Evolutionary conservation across 2,888 invertebrate species (phyloP).

Genomic region (Prosopocoilus inquinatus): DNA sequence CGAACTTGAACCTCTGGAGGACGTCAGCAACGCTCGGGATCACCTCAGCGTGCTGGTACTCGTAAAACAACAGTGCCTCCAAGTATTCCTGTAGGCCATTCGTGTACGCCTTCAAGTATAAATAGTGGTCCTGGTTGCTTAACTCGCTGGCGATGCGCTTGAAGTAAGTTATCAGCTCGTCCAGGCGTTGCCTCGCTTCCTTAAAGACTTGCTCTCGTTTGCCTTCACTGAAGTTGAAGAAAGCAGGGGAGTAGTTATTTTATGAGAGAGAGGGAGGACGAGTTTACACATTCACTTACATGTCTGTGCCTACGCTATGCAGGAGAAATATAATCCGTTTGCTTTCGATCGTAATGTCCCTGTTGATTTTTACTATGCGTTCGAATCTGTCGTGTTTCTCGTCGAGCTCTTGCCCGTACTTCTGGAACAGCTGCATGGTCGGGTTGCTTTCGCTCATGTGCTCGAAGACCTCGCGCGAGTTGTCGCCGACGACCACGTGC

Average conservation of each 20-base stretch:
- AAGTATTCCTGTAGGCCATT: conserved; percentile 77
- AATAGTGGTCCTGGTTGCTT: conserved; percentile 66
- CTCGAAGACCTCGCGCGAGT: conserved; percentile 49
- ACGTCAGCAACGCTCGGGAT: conserved; percentile 7
- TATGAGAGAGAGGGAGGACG: neutral
- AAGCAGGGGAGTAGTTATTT: too few species aligned
- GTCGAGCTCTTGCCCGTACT: conserved; percentile 67
- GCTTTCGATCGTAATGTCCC: conserved; percentile 87
- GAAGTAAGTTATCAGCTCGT: conserved; percentile 62
- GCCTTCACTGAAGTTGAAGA: conserved; percentile 50
- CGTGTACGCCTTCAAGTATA: conserved; percentile 66
- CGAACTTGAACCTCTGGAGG: conserved; percentile 7
- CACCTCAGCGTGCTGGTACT: conserved; percentile 60
- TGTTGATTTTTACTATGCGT: conserved; percentile 73
- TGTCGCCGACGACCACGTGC: conserved; percentile 46
- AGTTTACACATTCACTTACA: conserved; percentile 38
- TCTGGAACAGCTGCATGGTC: conserved; percentile 62
- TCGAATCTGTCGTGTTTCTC: conserved; percentile 81
- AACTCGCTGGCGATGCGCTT: conserved; percentile 72
- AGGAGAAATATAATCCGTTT: conserved; percentile 85
- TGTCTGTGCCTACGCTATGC: conserved; percentile 64
- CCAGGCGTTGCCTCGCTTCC: conserved; percentile 67
- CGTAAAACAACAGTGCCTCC: conserved; percentile 79
- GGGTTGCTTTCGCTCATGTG: conserved; percentile 53
- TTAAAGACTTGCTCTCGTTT: conserved; percentile 56